A percentile compares a stretch with the other conserved stretches of the same genome.
Conservation (phyloP, 37 sponge, comb jelly and placozoan genomes). For the Beroe ovata region DNA sequence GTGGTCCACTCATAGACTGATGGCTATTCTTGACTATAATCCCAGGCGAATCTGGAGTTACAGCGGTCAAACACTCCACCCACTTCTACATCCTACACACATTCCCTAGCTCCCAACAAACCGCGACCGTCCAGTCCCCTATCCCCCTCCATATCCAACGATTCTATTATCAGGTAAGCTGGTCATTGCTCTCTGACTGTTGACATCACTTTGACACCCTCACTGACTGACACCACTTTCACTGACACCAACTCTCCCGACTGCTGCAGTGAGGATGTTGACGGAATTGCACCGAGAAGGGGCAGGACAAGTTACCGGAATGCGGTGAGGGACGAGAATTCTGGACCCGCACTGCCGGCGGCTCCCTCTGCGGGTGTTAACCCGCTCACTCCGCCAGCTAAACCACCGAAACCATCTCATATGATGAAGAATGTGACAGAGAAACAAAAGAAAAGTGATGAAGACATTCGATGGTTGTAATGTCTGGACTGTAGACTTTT, state of each 20-base stretch:
- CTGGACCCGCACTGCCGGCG: not conserved
- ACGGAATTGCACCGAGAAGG: not conserved
- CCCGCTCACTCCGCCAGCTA: not conserved
- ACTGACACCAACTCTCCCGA: not conserved
- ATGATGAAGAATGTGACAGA: not conserved
- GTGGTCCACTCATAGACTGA: too few relatives aligned
- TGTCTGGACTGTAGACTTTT: too few relatives aligned
- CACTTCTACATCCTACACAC: not conserved
- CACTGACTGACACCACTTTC: too few relatives aligned
- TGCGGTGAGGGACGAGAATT: constrained; percentile 12
- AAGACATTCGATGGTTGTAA: not conserved
- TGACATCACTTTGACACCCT: too few relatives aligned
- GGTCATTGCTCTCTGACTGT: too few relatives aligned
- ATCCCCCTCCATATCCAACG: not conserved
- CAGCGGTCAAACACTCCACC: constrained; percentile 8
- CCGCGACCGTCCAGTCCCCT: not conserved
- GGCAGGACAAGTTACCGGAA: constrained; percentile 43
- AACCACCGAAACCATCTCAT: not conserved
- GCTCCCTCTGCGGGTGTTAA: not conserved
- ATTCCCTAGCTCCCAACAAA: not conserved
- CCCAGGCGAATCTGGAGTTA: constrained; percentile 21
- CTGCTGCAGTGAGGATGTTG: constrained; percentile 27
- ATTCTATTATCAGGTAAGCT: not conserved
- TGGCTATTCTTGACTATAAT: not conserved
- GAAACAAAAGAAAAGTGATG: not conserved